Percentiles rank a stretch among this genome's conserved stretches.
Conservation (phyloP, 2,888 invertebrate genomes). For the Thalpophila matura region DNA sequence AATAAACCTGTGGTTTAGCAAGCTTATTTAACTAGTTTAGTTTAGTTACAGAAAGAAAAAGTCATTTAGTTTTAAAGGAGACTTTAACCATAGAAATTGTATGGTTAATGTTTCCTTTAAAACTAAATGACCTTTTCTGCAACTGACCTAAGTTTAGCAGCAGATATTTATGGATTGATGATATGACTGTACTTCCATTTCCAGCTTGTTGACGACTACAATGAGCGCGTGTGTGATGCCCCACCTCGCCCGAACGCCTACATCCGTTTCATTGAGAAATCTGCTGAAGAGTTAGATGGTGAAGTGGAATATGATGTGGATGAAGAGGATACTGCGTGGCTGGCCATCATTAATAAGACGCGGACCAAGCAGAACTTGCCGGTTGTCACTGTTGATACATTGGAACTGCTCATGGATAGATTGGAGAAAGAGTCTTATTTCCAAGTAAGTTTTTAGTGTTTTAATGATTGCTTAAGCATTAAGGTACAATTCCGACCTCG, state of each 20-base stretch:
- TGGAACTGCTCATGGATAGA: constrained; percentile 99
- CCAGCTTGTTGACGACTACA: constrained; percentile 93
- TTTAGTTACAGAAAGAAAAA: too few species aligned
- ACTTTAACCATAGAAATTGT: too few species aligned
- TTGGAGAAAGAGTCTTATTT: constrained; percentile 99
- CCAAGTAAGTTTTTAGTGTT: constrained; percentile 89
- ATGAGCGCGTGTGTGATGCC: constrained; percentile 94
- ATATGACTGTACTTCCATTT: constrained; percentile 33
- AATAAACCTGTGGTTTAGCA: too few species aligned
- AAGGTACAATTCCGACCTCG: too few species aligned
- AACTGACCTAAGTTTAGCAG: too few species aligned
- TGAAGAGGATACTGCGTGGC: constrained; percentile 99
- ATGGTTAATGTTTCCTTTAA: too few species aligned
- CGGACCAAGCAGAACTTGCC: constrained; percentile 93
- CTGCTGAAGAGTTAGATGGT: constrained; percentile 98
- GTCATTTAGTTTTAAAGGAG: too few species aligned
- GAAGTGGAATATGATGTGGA: constrained; percentile 99
- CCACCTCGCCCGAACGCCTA: constrained; percentile 96
- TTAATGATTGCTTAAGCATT: too few species aligned
- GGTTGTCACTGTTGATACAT: constrained; percentile 95
- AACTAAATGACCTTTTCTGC: too few species aligned
- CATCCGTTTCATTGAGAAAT: constrained; percentile 98
- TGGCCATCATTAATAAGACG: constrained; percentile 96
- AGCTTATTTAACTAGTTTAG: too few species aligned
- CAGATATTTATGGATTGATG: too few species aligned